Percentiles rank a stretch among this genome's conserved stretches.
phyloP scores from a whole-genome alignment of 2,888 invertebrate species.

The Cerceris rybyensis region DNA sequence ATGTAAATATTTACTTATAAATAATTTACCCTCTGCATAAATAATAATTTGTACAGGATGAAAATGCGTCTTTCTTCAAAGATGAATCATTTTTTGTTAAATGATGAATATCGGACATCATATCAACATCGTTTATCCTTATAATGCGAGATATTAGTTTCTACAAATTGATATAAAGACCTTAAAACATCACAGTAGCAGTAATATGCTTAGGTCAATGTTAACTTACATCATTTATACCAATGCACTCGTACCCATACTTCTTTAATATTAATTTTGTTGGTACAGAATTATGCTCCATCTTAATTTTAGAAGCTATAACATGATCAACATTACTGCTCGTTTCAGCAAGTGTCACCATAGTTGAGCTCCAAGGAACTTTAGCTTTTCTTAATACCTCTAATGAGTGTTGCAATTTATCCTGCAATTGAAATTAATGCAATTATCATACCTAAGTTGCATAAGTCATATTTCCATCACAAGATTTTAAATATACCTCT shows the following conservation, averaged over 20 bases:
- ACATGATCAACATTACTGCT: conserved; percentile 76
- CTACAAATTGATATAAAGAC: conserved; percentile 57
- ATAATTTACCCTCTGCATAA: conserved; percentile 75
- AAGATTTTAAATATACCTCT: conserved; percentile 63
- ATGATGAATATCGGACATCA: conserved; percentile 78
- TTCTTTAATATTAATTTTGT: conserved; percentile 82
- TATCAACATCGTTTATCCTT: conserved; percentile 73
- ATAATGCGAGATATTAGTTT: conserved; percentile 76
- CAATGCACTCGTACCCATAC: conserved; percentile 79
- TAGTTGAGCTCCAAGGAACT: conserved; percentile 80
- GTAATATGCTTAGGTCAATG: conserved; percentile 10
- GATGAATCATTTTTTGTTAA: conserved; percentile 71
- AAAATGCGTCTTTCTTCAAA: conserved; percentile 72
- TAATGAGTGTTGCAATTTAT: conserved; percentile 74
- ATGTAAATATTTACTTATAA: conserved; percentile 13
- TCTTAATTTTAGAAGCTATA: conserved; percentile 76
- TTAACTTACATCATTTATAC: conserved; percentile 75
- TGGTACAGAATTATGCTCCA: conserved; percentile 79
- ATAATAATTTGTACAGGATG: conserved; percentile 73
- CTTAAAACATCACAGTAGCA: neutral
- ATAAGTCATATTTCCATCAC: neutral
- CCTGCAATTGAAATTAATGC: conserved; percentile 60
- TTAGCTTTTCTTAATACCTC: conserved; percentile 77
- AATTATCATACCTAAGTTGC: conserved; percentile 7
- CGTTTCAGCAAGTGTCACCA: conserved; percentile 73